A percentile compares a stretch with the other conserved stretches of the same genome.
Conservation (phyloP, 2,888 invertebrate species). For the Aromia moschata region DNA sequence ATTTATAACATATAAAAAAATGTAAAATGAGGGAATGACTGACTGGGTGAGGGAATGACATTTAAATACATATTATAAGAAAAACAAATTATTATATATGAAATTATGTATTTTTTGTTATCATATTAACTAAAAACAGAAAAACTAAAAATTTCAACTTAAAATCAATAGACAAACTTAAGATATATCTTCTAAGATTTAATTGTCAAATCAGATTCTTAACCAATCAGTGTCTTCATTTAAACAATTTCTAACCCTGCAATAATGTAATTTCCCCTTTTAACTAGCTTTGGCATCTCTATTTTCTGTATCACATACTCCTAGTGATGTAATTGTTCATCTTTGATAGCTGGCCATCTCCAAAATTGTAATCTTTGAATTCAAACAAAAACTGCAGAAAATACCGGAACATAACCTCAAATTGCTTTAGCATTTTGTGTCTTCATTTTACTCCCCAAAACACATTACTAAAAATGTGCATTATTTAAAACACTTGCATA, state of each 20-base stretch:
- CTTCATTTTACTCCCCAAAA: too few relatives aligned
- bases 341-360: background rate
- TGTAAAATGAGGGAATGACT: background rate
- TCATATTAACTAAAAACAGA: background rate
- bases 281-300: background rate
- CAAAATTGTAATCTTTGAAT: background rate
- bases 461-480: too few relatives aligned
- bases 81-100: background rate
- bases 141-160: background rate
- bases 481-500: too few relatives aligned
- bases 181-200: background rate
- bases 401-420: too few relatives aligned
- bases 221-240: background rate
- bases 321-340: background rate
- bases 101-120: background rate
- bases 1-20: background rate
- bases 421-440: too few relatives aligned
- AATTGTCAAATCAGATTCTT: background rate
- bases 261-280: background rate
- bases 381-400: too few relatives aligned
- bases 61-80: background rate
- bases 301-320: background rate
- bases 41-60: background rate
- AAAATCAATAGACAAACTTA: background rate
- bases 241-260: background rate